phyloP scores from a whole-genome alignment of 2,888 invertebrate genomes.

The Pandemis heparana region DNA sequence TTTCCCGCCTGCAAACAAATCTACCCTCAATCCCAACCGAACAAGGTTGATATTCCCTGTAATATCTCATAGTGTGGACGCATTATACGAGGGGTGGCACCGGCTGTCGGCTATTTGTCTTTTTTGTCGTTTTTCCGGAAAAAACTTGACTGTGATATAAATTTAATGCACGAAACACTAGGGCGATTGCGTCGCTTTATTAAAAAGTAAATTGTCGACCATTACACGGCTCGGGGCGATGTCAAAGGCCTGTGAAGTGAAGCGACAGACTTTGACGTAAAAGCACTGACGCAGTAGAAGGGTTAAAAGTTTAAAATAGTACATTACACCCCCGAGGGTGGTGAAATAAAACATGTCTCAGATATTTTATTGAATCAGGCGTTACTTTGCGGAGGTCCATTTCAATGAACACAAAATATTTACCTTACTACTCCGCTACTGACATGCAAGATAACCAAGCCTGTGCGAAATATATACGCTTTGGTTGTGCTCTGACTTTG shows the following conservation, averaged over 20 bases:
- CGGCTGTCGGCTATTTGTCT: slow-evolving; percentile 37
- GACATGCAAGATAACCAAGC: too few species aligned
- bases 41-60: slow-evolving; percentile 11
- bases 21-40: background rate
- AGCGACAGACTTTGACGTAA: background rate
- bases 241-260: background rate
- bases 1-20: background rate
- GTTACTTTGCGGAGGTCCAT: too few species aligned
- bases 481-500: too few species aligned
- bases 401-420: too few species aligned
- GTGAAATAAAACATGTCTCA: too few species aligned
- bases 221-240: background rate
- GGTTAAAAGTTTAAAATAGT: too few species aligned
- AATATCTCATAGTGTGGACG: background rate
- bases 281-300: too few species aligned
- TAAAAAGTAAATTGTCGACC: slow-evolving; percentile 24
- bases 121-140: slow-evolving; percentile 25
- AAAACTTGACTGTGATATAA: slow-evolving; percentile 30
- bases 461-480: too few species aligned
- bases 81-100: slow-evolving; percentile 18
- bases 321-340: too few species aligned
- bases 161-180: slow-evolving; percentile 30
- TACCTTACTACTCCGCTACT: too few species aligned
- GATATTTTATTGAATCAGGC: too few species aligned
- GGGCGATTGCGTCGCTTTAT: slow-evolving; percentile 13